These are phyloP conservation scores for Phoenoteleia sp. DNA, from an alignment of 2,888 invertebrate genomes.

Conservation along the genomic window DNA sequence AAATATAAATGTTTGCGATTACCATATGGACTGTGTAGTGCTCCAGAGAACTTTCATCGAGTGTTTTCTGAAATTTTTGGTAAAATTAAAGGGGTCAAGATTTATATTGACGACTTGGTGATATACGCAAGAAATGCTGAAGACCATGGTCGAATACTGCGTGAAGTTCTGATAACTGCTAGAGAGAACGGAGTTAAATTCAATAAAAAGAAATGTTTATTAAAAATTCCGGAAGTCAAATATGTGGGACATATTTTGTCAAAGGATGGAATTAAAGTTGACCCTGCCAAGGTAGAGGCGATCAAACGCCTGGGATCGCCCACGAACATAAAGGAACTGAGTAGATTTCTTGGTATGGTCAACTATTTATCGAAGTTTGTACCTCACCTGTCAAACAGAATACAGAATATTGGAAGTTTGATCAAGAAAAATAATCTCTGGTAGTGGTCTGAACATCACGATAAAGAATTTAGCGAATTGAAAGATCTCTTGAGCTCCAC, in stretches of 20 bases:
- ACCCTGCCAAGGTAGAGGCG: conserved; percentile 70
- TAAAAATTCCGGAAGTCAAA: conserved; percentile 71
- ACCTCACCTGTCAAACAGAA: conserved; percentile 69
- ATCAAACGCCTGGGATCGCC: conserved; percentile 74
- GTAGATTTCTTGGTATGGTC: conserved; percentile 75
- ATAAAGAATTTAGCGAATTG: conserved; percentile 68
- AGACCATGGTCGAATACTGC: conserved; percentile 17
- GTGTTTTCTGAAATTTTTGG: conserved; percentile 72
- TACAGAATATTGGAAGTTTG: conserved; percentile 68
- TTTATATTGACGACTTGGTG: conserved; percentile 78
- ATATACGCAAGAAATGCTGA: conserved; percentile 53
- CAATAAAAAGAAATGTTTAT: conserved; percentile 71
- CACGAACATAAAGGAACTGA: conserved; percentile 66
- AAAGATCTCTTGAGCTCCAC: conserved; percentile 68
- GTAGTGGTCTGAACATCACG: conserved; percentile 75
- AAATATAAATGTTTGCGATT: conserved; percentile 76
- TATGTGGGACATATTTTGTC: conserved; percentile 75
- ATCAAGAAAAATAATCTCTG: conserved; percentile 75
- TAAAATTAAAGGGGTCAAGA: conserved; percentile 71
- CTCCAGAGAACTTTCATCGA: conserved; percentile 78
- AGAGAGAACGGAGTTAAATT: conserved; percentile 63
- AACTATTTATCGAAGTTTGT: conserved; percentile 78
- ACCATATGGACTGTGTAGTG: conserved; percentile 77
- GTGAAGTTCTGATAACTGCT: neutral
- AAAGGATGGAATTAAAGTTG: conserved; percentile 64